Conservation (phyloP, 2,797 vertebrate genomes). For the Paramormyrops hopkinsi region DNA sequence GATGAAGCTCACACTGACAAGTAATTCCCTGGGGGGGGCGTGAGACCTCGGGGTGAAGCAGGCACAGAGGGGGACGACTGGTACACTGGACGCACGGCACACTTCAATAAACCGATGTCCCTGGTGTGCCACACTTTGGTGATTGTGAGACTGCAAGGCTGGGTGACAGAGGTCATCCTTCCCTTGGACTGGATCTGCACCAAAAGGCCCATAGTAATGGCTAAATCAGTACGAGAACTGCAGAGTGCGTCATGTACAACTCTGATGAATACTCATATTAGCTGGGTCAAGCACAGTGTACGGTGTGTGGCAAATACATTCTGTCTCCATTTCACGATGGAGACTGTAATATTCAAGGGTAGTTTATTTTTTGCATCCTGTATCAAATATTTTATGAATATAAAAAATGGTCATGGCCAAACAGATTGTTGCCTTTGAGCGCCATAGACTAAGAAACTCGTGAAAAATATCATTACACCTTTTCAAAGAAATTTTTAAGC, state of each 20-base stretch:
- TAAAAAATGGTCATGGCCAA: neutral
- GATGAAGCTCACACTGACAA: neutral
- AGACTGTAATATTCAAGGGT: neutral
- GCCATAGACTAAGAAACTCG: neutral
- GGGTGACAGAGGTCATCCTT: neutral
- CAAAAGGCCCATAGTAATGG: neutral
- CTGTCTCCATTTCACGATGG: neutral
- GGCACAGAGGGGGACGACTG: neutral
- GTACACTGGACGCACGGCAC: neutral
- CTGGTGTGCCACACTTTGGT: constrained; percentile 11
- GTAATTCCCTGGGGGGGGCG: neutral
- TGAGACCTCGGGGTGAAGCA: neutral
- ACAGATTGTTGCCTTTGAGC: neutral
- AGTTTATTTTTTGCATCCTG: neutral
- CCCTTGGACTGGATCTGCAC: neutral
- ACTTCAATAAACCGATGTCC: neutral
- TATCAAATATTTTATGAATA: neutral
- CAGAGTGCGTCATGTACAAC: neutral
- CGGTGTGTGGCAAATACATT: neutral
- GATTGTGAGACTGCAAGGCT: neutral
- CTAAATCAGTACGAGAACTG: neutral
- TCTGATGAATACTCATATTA: neutral
- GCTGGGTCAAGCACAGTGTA: neutral
- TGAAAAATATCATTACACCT: neutral
- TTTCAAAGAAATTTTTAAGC: neutral